phyloP scores from a whole-genome alignment of 2,888 invertebrate species.

The Kuschelorhynchus macadamiae region DNA sequence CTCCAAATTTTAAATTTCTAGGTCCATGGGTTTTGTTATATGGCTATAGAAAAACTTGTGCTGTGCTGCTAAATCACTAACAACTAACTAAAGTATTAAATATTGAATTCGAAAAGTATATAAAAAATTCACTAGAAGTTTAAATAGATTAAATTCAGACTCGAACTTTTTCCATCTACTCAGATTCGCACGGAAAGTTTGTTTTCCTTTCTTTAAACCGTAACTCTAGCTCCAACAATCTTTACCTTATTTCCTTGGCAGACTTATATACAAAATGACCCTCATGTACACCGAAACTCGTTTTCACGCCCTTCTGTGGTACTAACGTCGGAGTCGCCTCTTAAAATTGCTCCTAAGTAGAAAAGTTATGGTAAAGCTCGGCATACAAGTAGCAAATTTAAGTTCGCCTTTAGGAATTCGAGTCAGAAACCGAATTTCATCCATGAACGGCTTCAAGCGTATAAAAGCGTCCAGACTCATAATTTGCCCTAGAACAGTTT shows the following conservation, averaged over 20 bases:
- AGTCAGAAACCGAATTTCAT: constrained; percentile 27
- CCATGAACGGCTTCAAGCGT: constrained; percentile 13
- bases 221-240: too few species aligned
- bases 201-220: too few species aligned
- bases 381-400: constrained; percentile 28
- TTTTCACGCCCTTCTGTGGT: constrained; percentile 23
- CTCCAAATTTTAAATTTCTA: too few species aligned
- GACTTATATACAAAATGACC: background rate
- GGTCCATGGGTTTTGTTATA: too few species aligned
- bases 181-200: too few species aligned
- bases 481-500: constrained; percentile 2
- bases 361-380: constrained; percentile 20
- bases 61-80: too few species aligned
- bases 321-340: constrained; percentile 13
- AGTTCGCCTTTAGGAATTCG: constrained; percentile 20
- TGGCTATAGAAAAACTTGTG: too few species aligned
- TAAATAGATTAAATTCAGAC: too few species aligned
- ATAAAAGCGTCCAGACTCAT: constrained; percentile 7
- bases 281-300: constrained; percentile 1
- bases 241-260: background rate
- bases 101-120: too few species aligned
- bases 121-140: too few species aligned
- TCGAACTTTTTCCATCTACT: too few species aligned
- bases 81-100: too few species aligned
- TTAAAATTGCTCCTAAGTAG: constrained; percentile 10